Evolutionary conservation across 2,888 invertebrate genomes (phyloP).

Genomic region (Hydriomena furcata): DNA sequence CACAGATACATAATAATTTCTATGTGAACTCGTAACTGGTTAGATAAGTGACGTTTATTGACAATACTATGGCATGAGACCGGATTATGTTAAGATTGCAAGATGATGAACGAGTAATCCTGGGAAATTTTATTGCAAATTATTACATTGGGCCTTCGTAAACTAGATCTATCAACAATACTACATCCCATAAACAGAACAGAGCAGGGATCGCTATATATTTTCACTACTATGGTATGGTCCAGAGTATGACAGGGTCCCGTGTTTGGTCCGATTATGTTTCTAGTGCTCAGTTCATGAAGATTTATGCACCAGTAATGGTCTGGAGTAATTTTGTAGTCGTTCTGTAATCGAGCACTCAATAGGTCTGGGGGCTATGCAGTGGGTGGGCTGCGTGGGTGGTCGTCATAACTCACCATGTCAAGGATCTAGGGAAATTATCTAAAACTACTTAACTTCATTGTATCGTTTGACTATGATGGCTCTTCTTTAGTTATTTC

Average conservation of each 20-base stretch:
- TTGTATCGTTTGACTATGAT: too few species aligned
- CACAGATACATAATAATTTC: constrained; percentile 12
- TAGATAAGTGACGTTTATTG: constrained; percentile 43
- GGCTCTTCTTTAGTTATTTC: too few species aligned
- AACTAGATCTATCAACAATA: too few species aligned
- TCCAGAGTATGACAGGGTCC: not conserved
- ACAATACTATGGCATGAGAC: constrained; percentile 20
- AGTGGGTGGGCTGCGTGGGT: constrained; percentile 27
- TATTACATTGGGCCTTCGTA: not conserved
- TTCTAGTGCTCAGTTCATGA: constrained; percentile 4
- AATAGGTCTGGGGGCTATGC: constrained; percentile 16
- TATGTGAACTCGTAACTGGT: constrained; percentile 33
- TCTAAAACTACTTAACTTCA: too few species aligned
- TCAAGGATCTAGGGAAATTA: constrained; percentile 21
- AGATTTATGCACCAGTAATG: constrained; percentile 11
- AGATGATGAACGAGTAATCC: constrained; percentile 14
- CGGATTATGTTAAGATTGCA: constrained; percentile 8
- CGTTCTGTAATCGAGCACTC: constrained; percentile 17
- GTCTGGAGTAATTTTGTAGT: constrained; percentile 14
- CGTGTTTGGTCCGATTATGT: constrained; percentile 1
- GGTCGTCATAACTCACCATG: constrained; percentile 26
- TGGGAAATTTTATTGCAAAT: not conserved
- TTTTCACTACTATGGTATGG: not conserved
- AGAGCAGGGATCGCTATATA: too few species aligned
- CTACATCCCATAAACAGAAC: too few species aligned